These are phyloP conservation scores for Heliconius nattereri DNA, from an alignment of 1,140 invertebrate genomes.

Conservation along the genomic window DNA sequence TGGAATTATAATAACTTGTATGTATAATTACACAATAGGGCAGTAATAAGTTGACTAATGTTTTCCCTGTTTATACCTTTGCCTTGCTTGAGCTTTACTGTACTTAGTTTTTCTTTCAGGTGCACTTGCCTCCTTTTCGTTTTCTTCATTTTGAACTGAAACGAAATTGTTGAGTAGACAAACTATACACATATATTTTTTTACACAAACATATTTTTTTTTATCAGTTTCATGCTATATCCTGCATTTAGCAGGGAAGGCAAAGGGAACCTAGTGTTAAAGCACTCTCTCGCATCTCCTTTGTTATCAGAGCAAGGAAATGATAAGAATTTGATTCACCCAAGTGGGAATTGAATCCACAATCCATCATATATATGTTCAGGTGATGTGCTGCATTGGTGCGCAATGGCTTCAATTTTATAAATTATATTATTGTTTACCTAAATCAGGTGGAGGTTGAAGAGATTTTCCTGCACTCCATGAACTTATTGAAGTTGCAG, in stretches of 20 bases:
- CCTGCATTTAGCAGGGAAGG: too few species aligned
- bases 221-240: background rate
- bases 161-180: slow-evolving; percentile 33
- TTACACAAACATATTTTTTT: background rate
- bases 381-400: too few species aligned
- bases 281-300: too few species aligned
- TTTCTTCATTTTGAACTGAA: slow-evolving; percentile 56
- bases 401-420: too few species aligned
- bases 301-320: too few species aligned
- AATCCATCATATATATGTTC: too few species aligned
- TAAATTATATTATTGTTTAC: slow-evolving; percentile 7
- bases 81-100: slow-evolving; percentile 86
- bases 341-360: too few species aligned
- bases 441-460: slow-evolving; percentile 55
- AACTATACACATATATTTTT: too few species aligned
- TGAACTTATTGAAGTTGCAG: slow-evolving; percentile 59
- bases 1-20: slow-evolving; percentile 14
- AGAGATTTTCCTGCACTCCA: slow-evolving; percentile 69
- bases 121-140: slow-evolving; percentile 60
- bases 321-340: too few species aligned
- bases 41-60: slow-evolving; percentile 54
- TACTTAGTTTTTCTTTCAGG: slow-evolving; percentile 79
- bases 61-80: slow-evolving; percentile 86
- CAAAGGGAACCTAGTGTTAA: too few species aligned
- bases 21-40: slow-evolving; percentile 12